Base-by-base conservation (phyloP, 2,113 vertebrate species). In the Sander lucioperca region DNA sequence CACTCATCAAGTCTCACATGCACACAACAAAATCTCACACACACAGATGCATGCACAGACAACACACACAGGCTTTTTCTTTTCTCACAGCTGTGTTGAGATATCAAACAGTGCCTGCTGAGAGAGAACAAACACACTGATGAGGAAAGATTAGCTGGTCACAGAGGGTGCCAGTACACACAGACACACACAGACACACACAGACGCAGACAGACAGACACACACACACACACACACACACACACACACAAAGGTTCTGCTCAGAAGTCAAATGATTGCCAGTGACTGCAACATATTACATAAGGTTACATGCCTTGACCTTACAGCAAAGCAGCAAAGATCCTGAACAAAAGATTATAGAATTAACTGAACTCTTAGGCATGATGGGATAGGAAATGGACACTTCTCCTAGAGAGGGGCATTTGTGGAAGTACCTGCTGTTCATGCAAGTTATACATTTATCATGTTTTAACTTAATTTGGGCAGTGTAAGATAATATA, bases 111-210 rank as follows among this genome's bases (percentile, higher is more conserved):
- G 82, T 71, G 79, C 83, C 83, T 54, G 27, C 91, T 73, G 80
- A 86, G 84, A 86, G 78, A 89, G 86, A 86, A 92, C 87, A 92
- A 93, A 92, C 86, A 89, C 51, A 66, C 84, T 90, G 91, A 93
- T 86, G 81, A 90, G 80, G 89, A 92, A 81, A 87, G 89, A 92
- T 91, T 88, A 91, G 86, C 83, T 78, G 84, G 82, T 87, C 89
- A 85, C 88, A 27, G 75, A 82, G 85, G 86, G 76, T 54, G 25
- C 74, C 48, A 19, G 61, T 6, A 47, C 73, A 0, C 69, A 71
- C 65, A 69, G 11, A 69, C 39, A 48, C 36, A 77, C 25, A 69
- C 59, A 77, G 51, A 62, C 68, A 64, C 19, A 66, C n/a, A 47
- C 1, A 59, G 33, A 48, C 23, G 69, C 45, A 45, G 30, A 14